Evolutionary conservation across 92 coral and sea anemone genomes (phyloP).

Genomic region (Actinostola sp.): DNA sequence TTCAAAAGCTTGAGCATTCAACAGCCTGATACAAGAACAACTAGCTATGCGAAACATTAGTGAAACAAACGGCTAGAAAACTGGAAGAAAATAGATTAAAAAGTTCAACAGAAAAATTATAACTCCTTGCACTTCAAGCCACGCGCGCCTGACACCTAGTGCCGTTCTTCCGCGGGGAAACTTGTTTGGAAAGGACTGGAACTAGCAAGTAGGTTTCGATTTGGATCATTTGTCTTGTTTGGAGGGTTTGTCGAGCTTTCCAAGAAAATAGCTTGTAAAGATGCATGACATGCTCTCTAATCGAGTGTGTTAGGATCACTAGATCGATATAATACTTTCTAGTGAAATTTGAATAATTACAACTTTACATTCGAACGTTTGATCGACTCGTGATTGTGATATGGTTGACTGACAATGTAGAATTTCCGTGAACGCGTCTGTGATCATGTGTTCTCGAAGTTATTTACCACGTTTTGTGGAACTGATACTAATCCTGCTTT

Average conservation of each 20-base stretch:
- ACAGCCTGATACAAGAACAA: not conserved
- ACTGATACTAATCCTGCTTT: not conserved
- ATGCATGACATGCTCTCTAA: not conserved
- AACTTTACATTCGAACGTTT: not conserved
- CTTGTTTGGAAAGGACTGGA: not conserved
- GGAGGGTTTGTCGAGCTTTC: not conserved
- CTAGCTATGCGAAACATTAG: not conserved
- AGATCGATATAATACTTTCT: not conserved
- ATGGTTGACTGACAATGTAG: conserved; percentile 19
- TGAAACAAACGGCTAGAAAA: not conserved
- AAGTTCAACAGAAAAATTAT: not conserved
- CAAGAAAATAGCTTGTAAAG: not conserved
- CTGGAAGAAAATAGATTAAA: not conserved
- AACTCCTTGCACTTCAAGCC: not conserved
- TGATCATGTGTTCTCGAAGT: not conserved
- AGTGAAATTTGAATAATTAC: not conserved
- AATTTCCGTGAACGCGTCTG: not conserved
- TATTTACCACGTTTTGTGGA: not conserved
- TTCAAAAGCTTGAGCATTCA: not conserved
- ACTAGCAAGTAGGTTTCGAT: not conserved
- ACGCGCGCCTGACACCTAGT: conserved; percentile 4
- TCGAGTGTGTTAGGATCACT: not conserved
- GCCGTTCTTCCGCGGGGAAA: not conserved
- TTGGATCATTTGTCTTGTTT: not conserved
- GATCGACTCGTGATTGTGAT: no score